Percentiles rank a stretch among this genome's conserved stretches.
Conservation (phyloP, 2,113 vertebrate species). For the Tylochromis polylepis region DNA sequence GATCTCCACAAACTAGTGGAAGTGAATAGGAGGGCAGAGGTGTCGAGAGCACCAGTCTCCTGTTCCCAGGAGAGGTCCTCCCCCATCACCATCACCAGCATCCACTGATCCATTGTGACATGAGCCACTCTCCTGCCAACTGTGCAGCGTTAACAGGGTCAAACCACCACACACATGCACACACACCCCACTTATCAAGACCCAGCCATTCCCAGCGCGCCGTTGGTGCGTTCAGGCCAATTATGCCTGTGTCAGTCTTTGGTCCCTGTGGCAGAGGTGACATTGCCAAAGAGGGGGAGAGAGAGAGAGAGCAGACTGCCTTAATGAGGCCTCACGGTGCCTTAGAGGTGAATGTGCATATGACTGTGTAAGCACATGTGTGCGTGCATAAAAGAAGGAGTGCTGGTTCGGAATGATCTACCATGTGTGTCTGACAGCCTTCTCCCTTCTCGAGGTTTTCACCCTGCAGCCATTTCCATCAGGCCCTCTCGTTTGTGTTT, state of each 20-base stretch:
- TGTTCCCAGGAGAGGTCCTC: slow-evolving; percentile 50
- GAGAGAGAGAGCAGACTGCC: slow-evolving; percentile 14
- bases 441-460: slow-evolving; percentile 4
- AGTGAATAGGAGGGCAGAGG: background rate
- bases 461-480: background rate
- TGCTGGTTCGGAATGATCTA: background rate
- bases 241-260: slow-evolving; percentile 78
- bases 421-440: background rate
- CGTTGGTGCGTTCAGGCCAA: slow-evolving; percentile 77
- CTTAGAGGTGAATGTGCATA: slow-evolving; percentile 3
- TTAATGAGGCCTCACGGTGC: slow-evolving; percentile 62
- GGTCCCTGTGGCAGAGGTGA: slow-evolving; percentile 63
- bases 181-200: slow-evolving; percentile 30
- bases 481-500: background rate
- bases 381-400: background rate
- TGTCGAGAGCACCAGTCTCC: slow-evolving; percentile 53
- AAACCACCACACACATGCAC: slow-evolving; percentile 25
- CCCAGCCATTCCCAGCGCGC: slow-evolving; percentile 56
- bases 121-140: slow-evolving; percentile 53
- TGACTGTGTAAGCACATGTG: background rate
- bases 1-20: background rate
- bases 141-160: slow-evolving; percentile 61
- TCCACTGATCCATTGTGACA: slow-evolving; percentile 74
- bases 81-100: slow-evolving; percentile 49
- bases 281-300: slow-evolving; percentile 74